Percentiles rank a stretch among this genome's conserved stretches.
Evolutionary conservation across 92 coral and sea anemone genomes (phyloP).

Genomic region (Palythoa heliodiscus): DNA sequence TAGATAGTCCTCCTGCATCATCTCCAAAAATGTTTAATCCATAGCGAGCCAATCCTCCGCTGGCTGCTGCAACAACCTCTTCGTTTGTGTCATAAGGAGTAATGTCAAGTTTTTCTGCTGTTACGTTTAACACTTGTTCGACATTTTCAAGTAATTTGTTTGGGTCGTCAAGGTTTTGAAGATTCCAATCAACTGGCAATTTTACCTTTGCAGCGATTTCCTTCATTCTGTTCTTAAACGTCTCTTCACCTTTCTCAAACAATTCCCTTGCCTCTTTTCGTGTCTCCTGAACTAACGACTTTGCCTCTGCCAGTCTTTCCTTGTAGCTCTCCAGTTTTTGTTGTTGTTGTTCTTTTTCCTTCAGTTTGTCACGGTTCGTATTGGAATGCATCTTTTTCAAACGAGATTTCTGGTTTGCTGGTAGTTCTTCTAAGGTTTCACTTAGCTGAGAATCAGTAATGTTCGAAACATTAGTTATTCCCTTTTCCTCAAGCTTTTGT

Average conservation of each 20-base stretch:
- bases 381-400: constrained; percentile 17
- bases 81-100: constrained; percentile 20
- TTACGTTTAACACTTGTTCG: constrained; percentile 3
- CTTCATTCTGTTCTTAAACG: background rate
- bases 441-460: background rate
- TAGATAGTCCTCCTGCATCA: background rate
- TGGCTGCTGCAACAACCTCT: constrained; percentile 31
- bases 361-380: background rate
- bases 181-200: background rate
- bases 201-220: constrained; percentile 1
- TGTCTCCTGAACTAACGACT: constrained; percentile 3
- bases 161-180: background rate
- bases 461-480: background rate
- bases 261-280: background rate
- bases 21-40: background rate
- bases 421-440: background rate
- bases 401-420: background rate
- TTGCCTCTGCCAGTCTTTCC: constrained; percentile 1
- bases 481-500: constrained; percentile 3
- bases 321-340: background rate
- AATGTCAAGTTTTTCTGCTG: constrained; percentile 18
- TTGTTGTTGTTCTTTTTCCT: constrained; percentile 9
- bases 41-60: constrained; percentile 21
- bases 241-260: constrained; percentile 1
- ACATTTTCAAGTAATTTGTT: constrained; percentile 5